A percentile compares a stretch with the other conserved stretches of the same genome.
These are phyloP conservation scores for Teleopsis dalmanni DNA, from an alignment of 1,140 invertebrate genomes.

Conservation along the genomic window DNA sequence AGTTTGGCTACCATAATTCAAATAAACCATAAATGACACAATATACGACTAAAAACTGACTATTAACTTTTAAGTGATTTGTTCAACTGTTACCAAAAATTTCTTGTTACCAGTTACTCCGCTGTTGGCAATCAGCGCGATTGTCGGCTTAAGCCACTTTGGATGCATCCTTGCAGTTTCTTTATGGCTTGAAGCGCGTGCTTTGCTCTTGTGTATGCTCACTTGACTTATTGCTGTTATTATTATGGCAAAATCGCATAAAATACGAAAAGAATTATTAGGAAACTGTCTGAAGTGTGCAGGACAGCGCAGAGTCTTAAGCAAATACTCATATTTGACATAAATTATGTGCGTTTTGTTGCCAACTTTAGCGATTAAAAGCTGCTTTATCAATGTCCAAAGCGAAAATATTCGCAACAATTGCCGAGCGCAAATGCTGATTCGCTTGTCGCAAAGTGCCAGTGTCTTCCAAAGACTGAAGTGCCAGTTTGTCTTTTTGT, in stretches of 20 bases:
- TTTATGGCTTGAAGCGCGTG: neutral
- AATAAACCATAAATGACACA: no score
- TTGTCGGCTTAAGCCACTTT: no score
- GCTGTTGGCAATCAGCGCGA: no score
- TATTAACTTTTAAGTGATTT: no score
- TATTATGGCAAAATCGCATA: neutral
- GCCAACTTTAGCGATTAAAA: constrained; percentile 44
- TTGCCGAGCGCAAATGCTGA: neutral
- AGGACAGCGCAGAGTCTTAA: neutral
- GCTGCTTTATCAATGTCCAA: constrained; percentile 37
- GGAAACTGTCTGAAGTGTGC: neutral
- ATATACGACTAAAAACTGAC: no score
- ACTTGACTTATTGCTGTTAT: neutral
- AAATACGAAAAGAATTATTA: constrained; percentile 1
- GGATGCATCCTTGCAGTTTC: no score
- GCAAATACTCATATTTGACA: neutral
- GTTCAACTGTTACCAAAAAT: no score
- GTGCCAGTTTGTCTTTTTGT: no score
- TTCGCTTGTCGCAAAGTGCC: neutral
- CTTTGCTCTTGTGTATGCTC: neutral
- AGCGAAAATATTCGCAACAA: neutral
- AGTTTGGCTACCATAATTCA: no score
- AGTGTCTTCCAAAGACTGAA: neutral
- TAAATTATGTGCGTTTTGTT: constrained; percentile 19
- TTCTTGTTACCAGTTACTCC: no score